Evolutionary conservation across 1,140 invertebrate genomes (phyloP).

Genomic region (Drosophila miranda): DNA sequence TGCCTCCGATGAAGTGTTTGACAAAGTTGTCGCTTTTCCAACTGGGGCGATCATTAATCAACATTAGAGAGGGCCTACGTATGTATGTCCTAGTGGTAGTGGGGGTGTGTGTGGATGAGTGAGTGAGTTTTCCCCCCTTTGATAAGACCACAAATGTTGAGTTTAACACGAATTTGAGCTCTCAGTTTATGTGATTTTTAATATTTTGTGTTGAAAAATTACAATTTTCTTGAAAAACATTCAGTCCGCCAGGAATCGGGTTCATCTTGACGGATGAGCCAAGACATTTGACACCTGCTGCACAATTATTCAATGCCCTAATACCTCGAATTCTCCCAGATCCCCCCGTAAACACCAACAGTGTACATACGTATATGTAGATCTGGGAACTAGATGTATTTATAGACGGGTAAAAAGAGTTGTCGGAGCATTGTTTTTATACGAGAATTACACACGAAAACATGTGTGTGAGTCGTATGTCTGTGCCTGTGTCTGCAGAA

Average conservation of each 20-base stretch:
- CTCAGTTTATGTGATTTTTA: conserved; percentile 24
- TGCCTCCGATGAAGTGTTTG: conserved; percentile 78
- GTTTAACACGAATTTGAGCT: conserved; percentile 61
- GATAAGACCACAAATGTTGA: conserved; percentile 70
- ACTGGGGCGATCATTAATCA: conserved; percentile 62
- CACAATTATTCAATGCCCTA: conserved; percentile 73
- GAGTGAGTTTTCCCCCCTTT: conserved; percentile 31
- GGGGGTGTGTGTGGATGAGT: conserved; percentile 4
- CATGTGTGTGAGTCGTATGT: conserved; percentile 53
- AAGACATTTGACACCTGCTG: conserved; percentile 76
- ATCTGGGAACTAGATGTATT: conserved; percentile 31
- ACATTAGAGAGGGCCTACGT: conserved; percentile 5
- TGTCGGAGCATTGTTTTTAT: conserved; percentile 53
- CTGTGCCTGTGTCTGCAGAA: conserved; percentile 18
- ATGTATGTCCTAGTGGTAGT: neutral
- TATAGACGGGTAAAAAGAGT: conserved; percentile 68
- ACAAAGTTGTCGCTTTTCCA: conserved; percentile 68
- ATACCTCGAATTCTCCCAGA: conserved; percentile 54
- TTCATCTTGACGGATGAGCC: conserved; percentile 46
- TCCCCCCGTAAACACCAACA: too few species aligned
- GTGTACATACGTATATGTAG: conserved; percentile 1
- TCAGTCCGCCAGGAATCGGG: neutral
- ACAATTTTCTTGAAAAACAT: conserved; percentile 45
- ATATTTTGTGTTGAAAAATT: conserved; percentile 72
- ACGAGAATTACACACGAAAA: conserved; percentile 28